These are phyloP conservation scores for Macquaria australasica DNA, from an alignment of 2,113 vertebrate genomes.

Conservation along the genomic window DNA sequence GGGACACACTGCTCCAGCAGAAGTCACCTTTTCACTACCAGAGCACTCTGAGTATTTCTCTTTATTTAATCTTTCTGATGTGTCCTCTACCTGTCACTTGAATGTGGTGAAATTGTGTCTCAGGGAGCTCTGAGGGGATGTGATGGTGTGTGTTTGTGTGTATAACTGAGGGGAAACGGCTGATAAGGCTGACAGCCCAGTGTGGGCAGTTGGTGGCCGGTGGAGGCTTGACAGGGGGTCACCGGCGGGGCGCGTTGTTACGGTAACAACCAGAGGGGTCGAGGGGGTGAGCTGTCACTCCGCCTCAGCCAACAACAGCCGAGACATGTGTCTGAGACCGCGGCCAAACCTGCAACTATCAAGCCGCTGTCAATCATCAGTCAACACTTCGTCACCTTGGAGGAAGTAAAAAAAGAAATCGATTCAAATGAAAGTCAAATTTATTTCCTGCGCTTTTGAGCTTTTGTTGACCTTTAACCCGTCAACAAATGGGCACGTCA, in stretches of 20 bases:
- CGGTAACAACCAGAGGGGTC: conserved; percentile 20
- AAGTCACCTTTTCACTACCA: not conserved
- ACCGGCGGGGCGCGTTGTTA: not conserved
- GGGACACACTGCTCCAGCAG: not conserved
- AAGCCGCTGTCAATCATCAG: conserved; percentile 14
- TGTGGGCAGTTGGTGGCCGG: not conserved
- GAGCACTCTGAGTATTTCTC: not conserved
- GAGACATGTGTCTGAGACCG: conserved; percentile 5
- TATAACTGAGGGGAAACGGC: not conserved
- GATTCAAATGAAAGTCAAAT: conserved; percentile 41
- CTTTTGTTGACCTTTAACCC: not conserved
- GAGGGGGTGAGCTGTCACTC: conserved; percentile 51
- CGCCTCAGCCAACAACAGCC: conserved; percentile 1
- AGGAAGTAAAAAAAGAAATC: conserved; percentile 26
- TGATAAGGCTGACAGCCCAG: conserved; percentile 9
- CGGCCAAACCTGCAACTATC: conserved; percentile 31
- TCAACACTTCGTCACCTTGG: conserved; percentile 13
- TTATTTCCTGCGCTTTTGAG: conserved; percentile 18
- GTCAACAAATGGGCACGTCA: not conserved
- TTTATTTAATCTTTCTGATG: not conserved
- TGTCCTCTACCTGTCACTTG: conserved; percentile 55
- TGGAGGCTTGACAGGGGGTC: conserved; percentile 19
- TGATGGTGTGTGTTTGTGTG: not conserved
- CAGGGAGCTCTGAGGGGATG: conserved; percentile 18
- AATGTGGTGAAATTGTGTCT: conserved; percentile 16